These are phyloP conservation scores for Pandemis cinnamomeana DNA, from an alignment of 2,888 invertebrate genomes.

Conservation along the genomic window DNA sequence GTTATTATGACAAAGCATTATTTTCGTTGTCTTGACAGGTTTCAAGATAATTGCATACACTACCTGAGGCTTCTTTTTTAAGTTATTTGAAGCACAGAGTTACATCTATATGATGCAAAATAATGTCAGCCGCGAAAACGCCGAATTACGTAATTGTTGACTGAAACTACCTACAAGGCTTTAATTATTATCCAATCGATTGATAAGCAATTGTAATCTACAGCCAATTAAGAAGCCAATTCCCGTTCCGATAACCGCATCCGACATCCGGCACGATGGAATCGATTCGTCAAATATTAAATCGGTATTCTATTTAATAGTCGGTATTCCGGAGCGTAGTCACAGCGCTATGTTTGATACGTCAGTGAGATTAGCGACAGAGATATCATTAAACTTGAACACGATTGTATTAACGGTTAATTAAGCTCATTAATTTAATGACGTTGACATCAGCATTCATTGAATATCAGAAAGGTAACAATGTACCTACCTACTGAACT, in stretches of 20 bases:
- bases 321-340: not conserved
- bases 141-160: not conserved
- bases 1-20: too few relatives aligned
- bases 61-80: too few relatives aligned
- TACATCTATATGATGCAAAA: too few relatives aligned
- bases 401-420: constrained; percentile 8
- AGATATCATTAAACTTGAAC: not conserved
- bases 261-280: constrained; percentile 20
- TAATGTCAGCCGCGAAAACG: too few relatives aligned
- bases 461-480: constrained; percentile 6
- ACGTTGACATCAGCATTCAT: constrained; percentile 6
- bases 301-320: not conserved
- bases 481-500: not conserved
- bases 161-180: not conserved
- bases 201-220: constrained; percentile 5
- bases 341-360: not conserved
- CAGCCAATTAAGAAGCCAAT: constrained; percentile 17
- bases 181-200: constrained; percentile 2
- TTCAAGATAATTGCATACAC: too few relatives aligned
- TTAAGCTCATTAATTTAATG: constrained; percentile 4
- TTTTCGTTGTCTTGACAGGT: too few relatives aligned
- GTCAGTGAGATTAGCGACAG: constrained; percentile 1
- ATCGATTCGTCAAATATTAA: constrained; percentile 21
- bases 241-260: constrained; percentile 9
- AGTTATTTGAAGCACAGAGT: too few relatives aligned